Base-by-base conservation (phyloP, 2,797 vertebrate genomes). In the Pangasius djambal region DNA sequence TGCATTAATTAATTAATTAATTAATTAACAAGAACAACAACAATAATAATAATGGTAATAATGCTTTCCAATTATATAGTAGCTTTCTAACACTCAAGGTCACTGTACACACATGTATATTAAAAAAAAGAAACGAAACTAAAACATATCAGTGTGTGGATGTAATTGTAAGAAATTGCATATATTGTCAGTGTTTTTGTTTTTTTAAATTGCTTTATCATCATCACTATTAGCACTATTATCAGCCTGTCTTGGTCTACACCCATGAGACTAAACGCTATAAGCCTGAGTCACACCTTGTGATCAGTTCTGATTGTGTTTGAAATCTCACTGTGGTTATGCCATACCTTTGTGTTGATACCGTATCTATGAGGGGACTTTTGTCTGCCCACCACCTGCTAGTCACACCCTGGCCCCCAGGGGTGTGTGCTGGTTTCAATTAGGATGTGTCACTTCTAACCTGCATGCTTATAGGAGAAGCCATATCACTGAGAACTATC, bases 371-470 rank as follows among this genome's bases (percentile, higher is more conserved):
- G 85, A 91, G 92, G 94, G 92, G 93, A 94, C 93, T 95, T 92
- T 93, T 92, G 91, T 89, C 75, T 94, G 92, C 93, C 93, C 89
- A 93, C 92, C 20, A 84, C 90, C 95, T 96, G 95, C 93, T 92
- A 57, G 90, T 87, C 89, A 88, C 34, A 90, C 92, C 92, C 50
- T 52, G 87, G 92, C 92, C 88, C 86, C 84, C 15, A 40, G 91
- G 81, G 89, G 87, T 85, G 86, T 79, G 90, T 88, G 88, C 91
- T 82, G 92, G 88, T 90, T 89, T 28, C 9, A 84, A 87, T 50
- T 34, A 82, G 55, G 28, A 44, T 44, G 1, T 70, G 63, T 84
- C 65, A 20, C 37, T 44, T 63, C 20, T 63, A 63, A n/a, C 44
- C n/a, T 69, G 83, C n/a, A 69, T 34, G 63, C 65, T 69, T 85